phyloP scores from a whole-genome alignment of 2,113 vertebrate species.

The Galeopterus variegatus region DNA sequence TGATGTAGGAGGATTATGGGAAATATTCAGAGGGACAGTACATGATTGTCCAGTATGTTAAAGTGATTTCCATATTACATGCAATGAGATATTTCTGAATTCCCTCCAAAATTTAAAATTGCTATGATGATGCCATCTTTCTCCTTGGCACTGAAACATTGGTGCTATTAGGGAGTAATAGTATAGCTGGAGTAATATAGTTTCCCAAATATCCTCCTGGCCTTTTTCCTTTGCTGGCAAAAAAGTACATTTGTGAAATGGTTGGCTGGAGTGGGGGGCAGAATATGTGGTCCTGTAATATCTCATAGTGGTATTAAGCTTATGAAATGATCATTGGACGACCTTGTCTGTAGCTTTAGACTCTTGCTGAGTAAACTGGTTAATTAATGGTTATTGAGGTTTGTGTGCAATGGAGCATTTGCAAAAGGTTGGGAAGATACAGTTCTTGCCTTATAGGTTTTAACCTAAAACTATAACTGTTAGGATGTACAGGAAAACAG shows the following conservation, averaged over 20 bases:
- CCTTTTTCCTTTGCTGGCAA: not conserved
- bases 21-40: not conserved
- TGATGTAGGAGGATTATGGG: not conserved
- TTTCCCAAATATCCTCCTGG: not conserved
- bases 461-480: not conserved
- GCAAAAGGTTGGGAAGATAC: not conserved
- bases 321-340: not conserved
- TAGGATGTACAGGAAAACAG: not conserved
- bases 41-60: not conserved
- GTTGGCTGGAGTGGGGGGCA: not conserved
- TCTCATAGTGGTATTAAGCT: not conserved
- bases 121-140: not conserved
- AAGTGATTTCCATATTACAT: not conserved
- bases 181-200: not conserved
- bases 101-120: not conserved
- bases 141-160: not conserved
- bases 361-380: not conserved
- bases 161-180: not conserved
- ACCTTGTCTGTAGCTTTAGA: not conserved
- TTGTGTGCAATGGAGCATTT: not conserved
- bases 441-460: not conserved
- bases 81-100: not conserved
- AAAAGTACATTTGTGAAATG: not conserved
- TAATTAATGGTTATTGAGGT: constrained; percentile 23
- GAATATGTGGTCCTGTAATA: not conserved